Evolutionary conservation across 2,888 invertebrate genomes (phyloP).

Genomic region (Oithona nana): DNA sequence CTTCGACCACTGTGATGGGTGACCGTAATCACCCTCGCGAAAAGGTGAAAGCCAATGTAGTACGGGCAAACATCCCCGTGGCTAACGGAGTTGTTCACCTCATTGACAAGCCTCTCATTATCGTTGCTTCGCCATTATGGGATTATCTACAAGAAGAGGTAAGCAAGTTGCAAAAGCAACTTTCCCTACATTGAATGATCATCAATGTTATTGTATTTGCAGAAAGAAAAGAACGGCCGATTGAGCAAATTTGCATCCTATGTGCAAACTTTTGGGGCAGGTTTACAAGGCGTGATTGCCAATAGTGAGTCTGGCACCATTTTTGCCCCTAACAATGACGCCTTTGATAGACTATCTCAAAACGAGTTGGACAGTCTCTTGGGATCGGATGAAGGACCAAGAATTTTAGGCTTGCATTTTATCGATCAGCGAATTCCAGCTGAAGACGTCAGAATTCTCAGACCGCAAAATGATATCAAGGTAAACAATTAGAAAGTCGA

Average conservation of each 20-base stretch:
- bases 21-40: slow-evolving; percentile 30
- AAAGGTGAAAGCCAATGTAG: slow-evolving; percentile 67
- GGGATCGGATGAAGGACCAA: not conserved
- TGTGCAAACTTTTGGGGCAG: slow-evolving; percentile 49
- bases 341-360: slow-evolving; percentile 49
- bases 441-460: slow-evolving; percentile 7
- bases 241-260: slow-evolving; percentile 62
- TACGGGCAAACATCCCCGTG: slow-evolving; percentile 73
- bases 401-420: slow-evolving; percentile 10
- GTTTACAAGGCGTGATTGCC: slow-evolving; percentile 50
- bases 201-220: not conserved
- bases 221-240: slow-evolving; percentile 28
- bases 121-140: slow-evolving; percentile 41
- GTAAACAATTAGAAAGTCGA: too few species aligned
- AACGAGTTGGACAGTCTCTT: slow-evolving; percentile 3
- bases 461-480: slow-evolving; percentile 3
- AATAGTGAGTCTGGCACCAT: slow-evolving; percentile 54
- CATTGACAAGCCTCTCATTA: slow-evolving; percentile 77
- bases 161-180: too few species aligned
- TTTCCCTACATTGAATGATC: not conserved
- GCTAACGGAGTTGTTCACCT: slow-evolving; percentile 81
- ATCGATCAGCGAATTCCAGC: slow-evolving; percentile 8
- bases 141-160: slow-evolving; percentile 7
- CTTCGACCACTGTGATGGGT: slow-evolving; percentile 21
- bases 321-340: slow-evolving; percentile 73